Percentiles rank a stretch among this genome's conserved stretches.
phyloP scores from a whole-genome alignment of 2,888 invertebrate genomes.

The Drosophila diplacantha region DNA sequence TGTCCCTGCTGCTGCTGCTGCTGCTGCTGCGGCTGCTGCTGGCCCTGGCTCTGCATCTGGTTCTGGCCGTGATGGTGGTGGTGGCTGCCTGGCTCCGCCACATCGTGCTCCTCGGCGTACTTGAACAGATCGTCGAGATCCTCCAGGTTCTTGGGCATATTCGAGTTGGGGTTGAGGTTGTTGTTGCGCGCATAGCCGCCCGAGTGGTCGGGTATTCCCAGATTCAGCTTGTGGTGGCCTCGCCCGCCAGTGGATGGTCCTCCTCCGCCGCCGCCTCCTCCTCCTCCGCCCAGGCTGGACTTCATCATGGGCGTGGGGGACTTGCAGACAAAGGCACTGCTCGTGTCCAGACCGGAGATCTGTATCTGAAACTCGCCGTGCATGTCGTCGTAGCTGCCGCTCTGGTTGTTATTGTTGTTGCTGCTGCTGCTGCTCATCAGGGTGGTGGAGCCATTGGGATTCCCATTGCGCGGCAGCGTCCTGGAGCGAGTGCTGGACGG shows the following conservation, averaged over 20 bases:
- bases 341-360: slow-evolving; percentile 81
- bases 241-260: slow-evolving; percentile 13
- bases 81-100: slow-evolving; percentile 60
- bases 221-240: slow-evolving; percentile 69
- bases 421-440: slow-evolving; percentile 12
- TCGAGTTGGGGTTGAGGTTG: slow-evolving; percentile 77
- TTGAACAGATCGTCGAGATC: slow-evolving; percentile 85
- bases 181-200: slow-evolving; percentile 49
- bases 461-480: slow-evolving; percentile 82
- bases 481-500: slow-evolving; percentile 79
- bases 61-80: slow-evolving; percentile 8
- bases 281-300: slow-evolving; percentile 35
- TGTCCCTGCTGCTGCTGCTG: slow-evolving; percentile 11
- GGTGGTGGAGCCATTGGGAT: slow-evolving; percentile 15
- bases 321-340: slow-evolving; percentile 79
- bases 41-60: slow-evolving; percentile 21
- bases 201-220: slow-evolving; percentile 76
- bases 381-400: slow-evolving; percentile 77
- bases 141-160: slow-evolving; percentile 82
- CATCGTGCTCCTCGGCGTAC: slow-evolving; percentile 85
- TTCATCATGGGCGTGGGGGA: slow-evolving; percentile 78
- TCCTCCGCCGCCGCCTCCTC: background rate
- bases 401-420: slow-evolving; percentile 75
- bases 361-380: slow-evolving; percentile 80
- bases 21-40: slow-evolving; percentile 6